phyloP scores from a whole-genome alignment of 2,888 invertebrate genomes.

The Mesoligia furuncula region DNA sequence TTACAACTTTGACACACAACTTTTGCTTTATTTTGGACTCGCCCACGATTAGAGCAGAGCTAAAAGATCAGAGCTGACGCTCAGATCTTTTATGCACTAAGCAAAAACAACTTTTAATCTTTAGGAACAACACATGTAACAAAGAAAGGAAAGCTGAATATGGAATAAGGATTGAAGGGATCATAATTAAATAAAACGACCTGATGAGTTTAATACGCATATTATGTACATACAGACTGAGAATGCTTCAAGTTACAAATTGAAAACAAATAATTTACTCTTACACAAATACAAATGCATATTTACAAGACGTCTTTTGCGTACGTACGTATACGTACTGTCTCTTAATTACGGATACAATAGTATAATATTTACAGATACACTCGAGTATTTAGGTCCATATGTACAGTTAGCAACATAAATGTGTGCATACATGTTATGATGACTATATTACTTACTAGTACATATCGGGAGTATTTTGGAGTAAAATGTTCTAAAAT shows the following conservation, averaged over 20 bases:
- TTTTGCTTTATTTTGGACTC: too few relatives aligned
- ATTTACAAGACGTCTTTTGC: conserved; percentile 59
- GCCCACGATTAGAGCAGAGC: too few relatives aligned
- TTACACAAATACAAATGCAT: conserved; percentile 70
- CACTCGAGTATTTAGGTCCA: conserved; percentile 62
- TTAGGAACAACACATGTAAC: neutral
- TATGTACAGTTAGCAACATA: conserved; percentile 54
- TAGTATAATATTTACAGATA: conserved; percentile 62
- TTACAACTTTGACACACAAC: too few relatives aligned
- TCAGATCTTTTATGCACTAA: too few relatives aligned
- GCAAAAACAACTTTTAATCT: neutral
- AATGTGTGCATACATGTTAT: conserved; percentile 32
- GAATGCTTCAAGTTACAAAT: conserved; percentile 63
- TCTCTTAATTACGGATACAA: conserved; percentile 55
- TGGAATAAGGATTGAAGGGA: neutral
- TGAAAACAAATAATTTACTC: conserved; percentile 70
- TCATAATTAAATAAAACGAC: conserved; percentile 54
- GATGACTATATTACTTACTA: conserved; percentile 29
- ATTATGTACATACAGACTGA: conserved; percentile 71
- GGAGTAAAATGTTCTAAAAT: conserved; percentile 20
- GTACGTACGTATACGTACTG: conserved; percentile 55
- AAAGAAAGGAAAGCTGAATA: neutral
- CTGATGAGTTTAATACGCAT: conserved; percentile 53
- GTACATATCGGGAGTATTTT: conserved; percentile 35
- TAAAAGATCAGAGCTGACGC: too few relatives aligned